phyloP scores from a whole-genome alignment of 2,888 invertebrate genomes.

The Monopis laevigella region DNA sequence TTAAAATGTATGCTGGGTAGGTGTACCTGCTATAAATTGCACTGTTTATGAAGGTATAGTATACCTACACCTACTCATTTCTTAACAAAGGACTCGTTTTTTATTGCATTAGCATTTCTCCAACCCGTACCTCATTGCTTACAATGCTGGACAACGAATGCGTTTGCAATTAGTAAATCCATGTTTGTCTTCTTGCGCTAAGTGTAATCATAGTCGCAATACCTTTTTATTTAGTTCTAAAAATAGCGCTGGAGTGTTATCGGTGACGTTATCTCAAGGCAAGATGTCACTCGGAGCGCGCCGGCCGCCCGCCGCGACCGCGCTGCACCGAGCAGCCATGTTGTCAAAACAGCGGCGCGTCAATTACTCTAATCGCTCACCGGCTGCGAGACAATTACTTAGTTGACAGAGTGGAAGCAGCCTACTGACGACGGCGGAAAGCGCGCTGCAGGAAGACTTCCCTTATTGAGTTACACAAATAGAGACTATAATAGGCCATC shows the following conservation, averaged over 20 bases:
- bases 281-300: conserved; percentile 37
- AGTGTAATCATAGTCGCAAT: conserved; percentile 38
- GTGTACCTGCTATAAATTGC: no score
- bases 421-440: conserved; percentile 65
- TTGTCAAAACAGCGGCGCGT: conserved; percentile 62
- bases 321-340: conserved; percentile 36
- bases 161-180: no score
- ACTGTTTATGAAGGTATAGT: no score
- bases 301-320: conserved; percentile 19
- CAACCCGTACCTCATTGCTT: no score
- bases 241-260: conserved; percentile 55
- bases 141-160: no score
- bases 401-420: conserved; percentile 63
- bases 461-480: conserved; percentile 49
- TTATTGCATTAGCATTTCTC: no score
- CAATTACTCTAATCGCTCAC: conserved; percentile 61
- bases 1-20: no score
- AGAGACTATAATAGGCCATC: no score
- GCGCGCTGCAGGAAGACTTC: conserved; percentile 58
- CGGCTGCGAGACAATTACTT: conserved; percentile 62
- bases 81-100: no score
- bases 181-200: no score
- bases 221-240: conserved; percentile 59
- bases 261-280: conserved; percentile 59
- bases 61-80: no score